Base-by-base conservation (phyloP, 2,113 vertebrate species). In the Rhinichthys klamathensis region DNA sequence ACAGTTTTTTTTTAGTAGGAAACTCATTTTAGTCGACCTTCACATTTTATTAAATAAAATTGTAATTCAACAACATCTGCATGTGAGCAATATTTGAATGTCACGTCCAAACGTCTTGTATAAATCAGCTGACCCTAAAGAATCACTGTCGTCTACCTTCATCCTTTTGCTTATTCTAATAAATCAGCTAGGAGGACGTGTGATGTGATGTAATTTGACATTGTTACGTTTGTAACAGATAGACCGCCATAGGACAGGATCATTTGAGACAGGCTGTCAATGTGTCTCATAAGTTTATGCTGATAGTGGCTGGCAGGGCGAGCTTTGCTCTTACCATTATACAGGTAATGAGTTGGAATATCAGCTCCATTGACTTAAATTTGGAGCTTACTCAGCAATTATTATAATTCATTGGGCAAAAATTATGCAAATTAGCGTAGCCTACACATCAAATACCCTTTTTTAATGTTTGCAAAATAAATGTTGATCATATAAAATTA, bases 241-340 rank as follows among this genome's bases (percentile, higher is more conserved):
- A 87, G 77, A 80, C 27, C 51, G 73, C 85, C 63, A 30, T 32
- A 41, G 61, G 84, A 89, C 73, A 79, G 32, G 75, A 87, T 90
- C 63, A 80, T 87, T 86, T 86, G 73, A 56, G 88, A 88, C 89
- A 88, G 83, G 83, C 84, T 90, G 90, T 91, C 90, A 85, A 89
- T 90, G 85, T 69, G 70, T 85, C 87, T 83, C 60, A 9, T 83
- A 81, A 35, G 81, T 89, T 89, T 88, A 90, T 79, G 86, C 80
- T 88, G 86, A 90, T 89, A 72, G 16, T 32, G 58, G 49, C 35
- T 88, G 88, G 87, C 82, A 85, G 75, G 38, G 38, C 32, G n/a
- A 38, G 74, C 70, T 30, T 74, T 63, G 58, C 32, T 80, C 44
- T 69, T 84, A 30, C 54, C 25, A 16, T 70, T 56, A 35, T 82